Conservation (phyloP, 2,797 vertebrate species). For the Ctenochaetus hawaiiensis region DNA sequence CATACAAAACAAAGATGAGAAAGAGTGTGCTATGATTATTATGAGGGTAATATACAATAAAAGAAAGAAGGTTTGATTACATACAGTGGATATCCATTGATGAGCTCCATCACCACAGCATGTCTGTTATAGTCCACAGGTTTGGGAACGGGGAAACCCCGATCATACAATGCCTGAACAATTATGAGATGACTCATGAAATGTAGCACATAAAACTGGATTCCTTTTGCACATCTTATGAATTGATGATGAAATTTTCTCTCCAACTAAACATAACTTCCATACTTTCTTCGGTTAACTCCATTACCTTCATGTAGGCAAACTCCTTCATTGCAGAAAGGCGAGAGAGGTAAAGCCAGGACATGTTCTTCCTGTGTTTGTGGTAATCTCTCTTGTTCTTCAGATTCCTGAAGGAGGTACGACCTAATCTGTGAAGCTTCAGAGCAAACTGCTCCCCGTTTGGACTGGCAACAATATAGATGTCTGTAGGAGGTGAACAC, state of each 20-base stretch:
- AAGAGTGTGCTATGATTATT: not conserved
- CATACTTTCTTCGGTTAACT: slow-evolving; percentile 1
- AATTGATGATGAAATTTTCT: not conserved
- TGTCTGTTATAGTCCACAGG: slow-evolving; percentile 97
- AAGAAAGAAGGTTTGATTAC: slow-evolving; percentile 66
- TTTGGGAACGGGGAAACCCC: slow-evolving; percentile 96
- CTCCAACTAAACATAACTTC: not conserved
- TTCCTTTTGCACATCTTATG: not conserved
- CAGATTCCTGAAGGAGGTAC: slow-evolving; percentile 95
- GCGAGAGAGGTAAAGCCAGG: slow-evolving; percentile 97
- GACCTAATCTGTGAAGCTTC: slow-evolving; percentile 94
- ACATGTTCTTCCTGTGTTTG: slow-evolving; percentile 93
- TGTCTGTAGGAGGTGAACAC: slow-evolving; percentile 84
- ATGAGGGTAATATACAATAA: not conserved
- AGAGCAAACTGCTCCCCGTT: slow-evolving; percentile 91
- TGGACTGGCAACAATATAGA: slow-evolving; percentile 95
- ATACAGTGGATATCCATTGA: slow-evolving; percentile 96
- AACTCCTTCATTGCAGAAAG: slow-evolving; percentile 98
- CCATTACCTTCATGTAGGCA: slow-evolving; percentile 97
- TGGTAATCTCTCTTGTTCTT: slow-evolving; percentile 99
- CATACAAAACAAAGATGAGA: not conserved
- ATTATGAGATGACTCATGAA: not conserved
- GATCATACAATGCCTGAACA: slow-evolving; percentile 90
- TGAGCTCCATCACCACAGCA: slow-evolving; percentile 96
- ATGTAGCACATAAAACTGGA: not conserved